Percentiles rank a stretch among this genome's conserved stretches.
phyloP scores from a whole-genome alignment of 2,113 vertebrate species.

The Podocnemis expansa region DNA sequence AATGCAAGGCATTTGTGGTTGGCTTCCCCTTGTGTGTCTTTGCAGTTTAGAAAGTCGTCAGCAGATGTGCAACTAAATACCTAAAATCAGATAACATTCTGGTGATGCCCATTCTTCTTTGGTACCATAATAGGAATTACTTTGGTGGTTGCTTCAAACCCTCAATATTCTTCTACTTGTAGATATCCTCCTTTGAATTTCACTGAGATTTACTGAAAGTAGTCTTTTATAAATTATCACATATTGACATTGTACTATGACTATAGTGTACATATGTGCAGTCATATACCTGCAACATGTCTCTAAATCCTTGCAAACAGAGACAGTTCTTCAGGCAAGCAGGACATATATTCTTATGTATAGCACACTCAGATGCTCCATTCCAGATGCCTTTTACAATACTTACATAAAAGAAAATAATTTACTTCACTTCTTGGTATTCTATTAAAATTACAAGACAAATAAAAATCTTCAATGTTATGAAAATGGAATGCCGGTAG shows the following conservation, averaged over 20 bases:
- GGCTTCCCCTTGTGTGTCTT: too few relatives aligned
- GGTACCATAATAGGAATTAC: conserved; percentile 27
- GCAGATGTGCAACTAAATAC: too few relatives aligned
- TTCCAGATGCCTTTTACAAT: background rate
- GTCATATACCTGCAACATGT: conserved; percentile 58
- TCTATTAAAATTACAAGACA: background rate
- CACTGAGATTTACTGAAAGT: conserved; percentile 45
- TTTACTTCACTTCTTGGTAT: background rate
- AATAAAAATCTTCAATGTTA: background rate
- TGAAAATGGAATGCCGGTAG: background rate
- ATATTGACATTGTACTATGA: conserved; percentile 60
- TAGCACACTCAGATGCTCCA: background rate
- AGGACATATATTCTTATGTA: conserved; percentile 4
- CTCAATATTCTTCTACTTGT: conserved; percentile 36
- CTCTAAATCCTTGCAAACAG: conserved; percentile 16
- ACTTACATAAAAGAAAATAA: background rate
- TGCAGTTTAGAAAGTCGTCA: too few relatives aligned
- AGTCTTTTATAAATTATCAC: conserved; percentile 31
- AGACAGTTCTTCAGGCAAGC: background rate
- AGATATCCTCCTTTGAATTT: conserved; percentile 53
- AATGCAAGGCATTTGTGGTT: too few relatives aligned
- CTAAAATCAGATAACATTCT: background rate
- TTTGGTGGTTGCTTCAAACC: conserved; percentile 10
- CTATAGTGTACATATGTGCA: conserved; percentile 62
- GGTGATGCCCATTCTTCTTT: background rate